Evolutionary conservation across 2,888 invertebrate species (phyloP), one percentile per base, ranked within the genome.

Genomic region (Periphyllus acericola): DNA sequence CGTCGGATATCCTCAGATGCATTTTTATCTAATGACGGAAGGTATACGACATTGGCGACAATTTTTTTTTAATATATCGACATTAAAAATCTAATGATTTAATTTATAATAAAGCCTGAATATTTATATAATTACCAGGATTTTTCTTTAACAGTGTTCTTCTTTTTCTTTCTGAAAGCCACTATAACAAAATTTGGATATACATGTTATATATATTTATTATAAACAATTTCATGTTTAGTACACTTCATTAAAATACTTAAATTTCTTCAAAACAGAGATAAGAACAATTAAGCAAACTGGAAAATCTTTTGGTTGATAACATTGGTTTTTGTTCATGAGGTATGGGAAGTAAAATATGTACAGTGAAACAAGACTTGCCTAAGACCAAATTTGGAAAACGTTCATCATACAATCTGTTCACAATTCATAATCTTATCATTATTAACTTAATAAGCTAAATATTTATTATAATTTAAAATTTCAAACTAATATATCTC

Each of bases 131-230:
- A 92, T 91, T 91, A 94, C 94, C 94, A 71, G 96, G 95, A 94
- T 98, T 96, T 92, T 97, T 97, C 92, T 97, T 96, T 83, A 96
- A 93, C 89, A 98, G 92, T 14, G 95, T 94, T 90, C 97, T 93
- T 91, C 95, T 94, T 92, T 97, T 96, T 90, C 95, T 93, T 91
- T 97, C 97, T 5, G 96, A 94, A 85, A 97, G 92, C 97, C 97
- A 98, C 96, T 97, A 91, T 46, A 93, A 93, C 89, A 79, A 89
- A 89, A 90, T 17, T 34, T 71, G 17, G 9, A 82, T 17, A 52
- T n/a, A 46, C 46, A 46, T 46, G n/a, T 76, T n/a, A 74, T 29
- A 46, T 29, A 46, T 46, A 25, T 76, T 17, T 36, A 76, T 76
- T 29, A 68, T 68, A 14, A 68, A 29, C 17, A 68, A 6, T 21